Conservation (phyloP, 2,113 vertebrate species). For the Hyla sarda region DNA sequence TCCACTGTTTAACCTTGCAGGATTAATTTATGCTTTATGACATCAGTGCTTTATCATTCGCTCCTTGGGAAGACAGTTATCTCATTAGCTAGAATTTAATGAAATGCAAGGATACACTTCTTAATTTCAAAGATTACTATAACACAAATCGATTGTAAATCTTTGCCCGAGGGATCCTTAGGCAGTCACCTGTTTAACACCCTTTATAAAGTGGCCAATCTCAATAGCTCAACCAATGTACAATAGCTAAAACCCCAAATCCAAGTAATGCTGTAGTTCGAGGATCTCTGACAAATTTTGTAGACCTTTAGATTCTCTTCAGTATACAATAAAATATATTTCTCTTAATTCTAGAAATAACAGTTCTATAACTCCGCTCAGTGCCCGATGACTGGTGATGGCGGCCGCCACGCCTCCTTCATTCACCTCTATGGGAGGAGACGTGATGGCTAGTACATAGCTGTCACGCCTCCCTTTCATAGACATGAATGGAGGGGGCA, state of each 20-base stretch:
- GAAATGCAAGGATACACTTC: constrained; percentile 99
- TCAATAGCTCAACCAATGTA: constrained; percentile 23
- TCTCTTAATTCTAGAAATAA: not conserved
- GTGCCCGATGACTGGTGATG: too few relatives aligned
- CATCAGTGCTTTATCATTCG: constrained; percentile 94
- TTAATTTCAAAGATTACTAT: constrained; percentile 95
- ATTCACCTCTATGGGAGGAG: too few relatives aligned
- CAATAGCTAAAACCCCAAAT: not conserved
- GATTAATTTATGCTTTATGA: constrained; percentile 98
- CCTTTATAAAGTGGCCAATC: constrained; percentile 31
- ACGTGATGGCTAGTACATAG: too few relatives aligned
- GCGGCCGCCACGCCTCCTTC: too few relatives aligned
- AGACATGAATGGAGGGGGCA: too few relatives aligned
- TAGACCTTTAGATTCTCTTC: not conserved
- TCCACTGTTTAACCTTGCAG: constrained; percentile 99
- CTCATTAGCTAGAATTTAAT: constrained; percentile 99
- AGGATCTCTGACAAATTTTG: not conserved
- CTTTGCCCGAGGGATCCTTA: constrained; percentile 78
- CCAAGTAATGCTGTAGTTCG: not conserved
- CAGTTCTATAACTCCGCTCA: not conserved
- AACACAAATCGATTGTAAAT: constrained; percentile 97
- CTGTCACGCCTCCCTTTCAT: too few relatives aligned
- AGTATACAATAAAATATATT: not conserved
- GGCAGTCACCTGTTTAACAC: constrained; percentile 56
- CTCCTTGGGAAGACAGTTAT: constrained; percentile 98